Conservation (phyloP, 2,113 vertebrate genomes). For the Myrmophylax atrothorax region DNA sequence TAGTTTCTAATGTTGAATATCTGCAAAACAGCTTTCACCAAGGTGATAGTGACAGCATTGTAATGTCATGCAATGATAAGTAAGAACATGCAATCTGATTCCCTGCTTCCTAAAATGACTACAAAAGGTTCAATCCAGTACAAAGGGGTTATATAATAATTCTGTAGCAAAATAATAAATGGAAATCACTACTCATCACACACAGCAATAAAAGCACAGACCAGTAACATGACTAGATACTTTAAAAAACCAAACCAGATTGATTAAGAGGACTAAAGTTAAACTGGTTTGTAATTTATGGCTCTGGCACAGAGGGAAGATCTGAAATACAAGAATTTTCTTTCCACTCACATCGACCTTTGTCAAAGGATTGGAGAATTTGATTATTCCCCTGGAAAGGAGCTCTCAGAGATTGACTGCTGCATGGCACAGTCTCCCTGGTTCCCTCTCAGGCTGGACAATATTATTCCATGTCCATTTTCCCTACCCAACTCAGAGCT, state of each 20-base stretch:
- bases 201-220: not conserved
- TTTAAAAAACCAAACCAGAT: not conserved
- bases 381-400: not conserved
- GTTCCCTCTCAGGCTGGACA: not conserved
- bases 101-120: not conserved
- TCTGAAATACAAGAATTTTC: not conserved
- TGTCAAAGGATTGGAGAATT: not conserved
- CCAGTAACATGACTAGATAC: not conserved
- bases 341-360: not conserved
- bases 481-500: not conserved
- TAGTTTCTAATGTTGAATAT: not conserved
- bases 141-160: not conserved
- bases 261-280: not conserved
- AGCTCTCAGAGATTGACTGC: accelerated
- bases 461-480: too few relatives aligned
- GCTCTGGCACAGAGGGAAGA: not conserved
- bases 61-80: not conserved
- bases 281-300: not conserved
- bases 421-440: not conserved
- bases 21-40: not conserved
- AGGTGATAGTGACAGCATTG: not conserved
- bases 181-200: not conserved
- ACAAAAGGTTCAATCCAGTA: not conserved
- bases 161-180: not conserved
- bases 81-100: not conserved